Percentiles rank a stretch among this genome's conserved stretches.
Conservation (phyloP, 2,888 invertebrate genomes). For the Scaptomyza parva region DNA sequence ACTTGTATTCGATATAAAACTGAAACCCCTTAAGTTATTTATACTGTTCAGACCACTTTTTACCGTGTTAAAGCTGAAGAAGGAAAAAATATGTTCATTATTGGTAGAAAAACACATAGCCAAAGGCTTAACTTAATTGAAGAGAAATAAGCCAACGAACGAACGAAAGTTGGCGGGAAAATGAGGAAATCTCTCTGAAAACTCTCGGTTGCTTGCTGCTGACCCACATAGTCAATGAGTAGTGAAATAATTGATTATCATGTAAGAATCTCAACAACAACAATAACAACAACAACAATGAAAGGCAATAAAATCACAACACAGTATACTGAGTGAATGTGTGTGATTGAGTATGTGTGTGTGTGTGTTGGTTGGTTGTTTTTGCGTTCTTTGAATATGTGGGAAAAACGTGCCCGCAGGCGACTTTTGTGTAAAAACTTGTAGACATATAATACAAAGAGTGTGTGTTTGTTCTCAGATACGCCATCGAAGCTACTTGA, state of each 20-base stretch:
- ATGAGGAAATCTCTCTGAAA: conserved; percentile 20
- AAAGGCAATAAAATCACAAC: conserved; percentile 56
- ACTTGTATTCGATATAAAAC: not conserved
- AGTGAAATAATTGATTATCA: conserved; percentile 80
- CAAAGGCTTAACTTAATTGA: conserved; percentile 53
- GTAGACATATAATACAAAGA: conserved; percentile 26
- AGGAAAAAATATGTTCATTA: conserved; percentile 2
- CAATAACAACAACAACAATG: conserved; percentile 39
- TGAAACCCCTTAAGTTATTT: not conserved
- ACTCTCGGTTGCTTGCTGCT: conserved; percentile 59
- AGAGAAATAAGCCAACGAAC: conserved; percentile 48
- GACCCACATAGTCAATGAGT: conserved; percentile 81
- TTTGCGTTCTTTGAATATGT: conserved; percentile 36
- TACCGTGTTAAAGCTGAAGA: not conserved
- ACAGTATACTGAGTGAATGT: conserved; percentile 6
- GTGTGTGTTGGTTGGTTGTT: too few relatives aligned
- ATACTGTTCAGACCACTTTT: not conserved
- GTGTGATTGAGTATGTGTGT: conserved; percentile 14
- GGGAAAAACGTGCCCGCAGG: conserved; percentile 36
- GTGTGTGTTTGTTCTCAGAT: conserved; percentile 14
- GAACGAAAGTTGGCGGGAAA: conserved; percentile 20
- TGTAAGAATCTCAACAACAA: conserved; percentile 55
- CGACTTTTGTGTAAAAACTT: conserved; percentile 32
- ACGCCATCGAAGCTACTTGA: conserved; percentile 58
- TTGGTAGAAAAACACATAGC: conserved; percentile 19